Evolutionary conservation across 2,113 vertebrate species (phyloP).

Genomic region (Heteronetta atricapilla): DNA sequence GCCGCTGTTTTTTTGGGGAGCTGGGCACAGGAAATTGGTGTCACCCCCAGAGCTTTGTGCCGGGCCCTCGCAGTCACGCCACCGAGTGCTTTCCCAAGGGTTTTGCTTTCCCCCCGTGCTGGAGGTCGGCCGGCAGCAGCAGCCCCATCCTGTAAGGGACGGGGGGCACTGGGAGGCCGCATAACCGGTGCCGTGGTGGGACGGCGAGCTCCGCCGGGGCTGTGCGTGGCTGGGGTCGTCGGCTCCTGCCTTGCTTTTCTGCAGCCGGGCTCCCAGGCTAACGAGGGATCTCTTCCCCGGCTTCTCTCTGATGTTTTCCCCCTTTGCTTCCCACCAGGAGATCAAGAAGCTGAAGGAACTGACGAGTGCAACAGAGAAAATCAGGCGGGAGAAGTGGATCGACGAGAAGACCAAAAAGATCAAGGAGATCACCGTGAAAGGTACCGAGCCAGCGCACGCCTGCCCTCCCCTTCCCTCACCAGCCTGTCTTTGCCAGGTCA

Average conservation of each 20-base stretch:
- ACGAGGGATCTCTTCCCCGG: not conserved
- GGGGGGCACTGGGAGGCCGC: not conserved
- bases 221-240: accelerated
- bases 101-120: not conserved
- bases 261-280: not conserved
- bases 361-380: conserved; percentile 90
- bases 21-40: not conserved
- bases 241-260: not conserved
- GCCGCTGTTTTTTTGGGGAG: not conserved
- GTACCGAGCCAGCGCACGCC: conserved; percentile 20
- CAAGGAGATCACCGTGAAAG: conserved; percentile 95
- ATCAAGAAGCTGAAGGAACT: conserved; percentile 94
- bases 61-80: not conserved
- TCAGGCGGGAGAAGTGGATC: conserved; percentile 94
- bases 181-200: not conserved
- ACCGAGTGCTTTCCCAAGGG: not conserved
- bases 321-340: conserved; percentile 75
- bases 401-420: conserved; percentile 96
- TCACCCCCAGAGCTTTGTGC: not conserved
- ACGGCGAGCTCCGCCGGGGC: not conserved
- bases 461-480: accelerated
- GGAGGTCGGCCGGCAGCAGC: not conserved
- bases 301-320: not conserved
- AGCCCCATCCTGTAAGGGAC: not conserved
- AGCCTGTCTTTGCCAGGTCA: not conserved